These are phyloP conservation scores for Sitodiplosis mosellana DNA, from an alignment of 1,140 invertebrate genomes.

Conservation along the genomic window DNA sequence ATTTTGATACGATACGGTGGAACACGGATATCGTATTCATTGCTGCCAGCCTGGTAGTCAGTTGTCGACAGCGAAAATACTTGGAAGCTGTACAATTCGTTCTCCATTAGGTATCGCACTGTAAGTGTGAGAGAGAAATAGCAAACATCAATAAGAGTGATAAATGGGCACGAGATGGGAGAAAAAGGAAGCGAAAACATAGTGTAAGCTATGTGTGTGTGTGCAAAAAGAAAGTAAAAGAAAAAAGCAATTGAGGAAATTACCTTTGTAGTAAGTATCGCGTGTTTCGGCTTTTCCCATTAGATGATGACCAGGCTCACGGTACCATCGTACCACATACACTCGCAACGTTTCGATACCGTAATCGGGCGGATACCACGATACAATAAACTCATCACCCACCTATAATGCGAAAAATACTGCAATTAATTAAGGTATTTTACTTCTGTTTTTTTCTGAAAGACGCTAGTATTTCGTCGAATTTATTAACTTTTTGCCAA, in stretches of 20 bases:
- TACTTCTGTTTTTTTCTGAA: too few relatives aligned
- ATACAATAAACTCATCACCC: constrained; percentile 44
- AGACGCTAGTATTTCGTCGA: too few relatives aligned
- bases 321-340: constrained; percentile 41
- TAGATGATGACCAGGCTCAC: constrained; percentile 33
- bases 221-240: not conserved
- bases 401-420: too few relatives aligned
- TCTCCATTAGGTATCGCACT: constrained; percentile 43
- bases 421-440: too few relatives aligned
- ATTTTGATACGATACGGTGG: constrained; percentile 37
- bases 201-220: too few relatives aligned
- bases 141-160: not conserved
- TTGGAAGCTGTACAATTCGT: constrained; percentile 43
- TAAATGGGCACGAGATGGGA: not conserved
- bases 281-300: constrained; percentile 39
- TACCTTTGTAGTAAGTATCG: constrained; percentile 39
- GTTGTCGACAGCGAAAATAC: constrained; percentile 36
- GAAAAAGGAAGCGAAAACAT: not conserved
- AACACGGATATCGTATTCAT: constrained; percentile 33
- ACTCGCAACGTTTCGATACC: constrained; percentile 33
- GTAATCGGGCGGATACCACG: constrained; percentile 47
- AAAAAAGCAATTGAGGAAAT: too few relatives aligned
- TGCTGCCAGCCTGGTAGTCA: constrained; percentile 33
- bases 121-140: constrained; percentile 13
- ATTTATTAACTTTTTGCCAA: too few relatives aligned